Percentiles rank a stretch among this genome's conserved stretches.
phyloP scores from a whole-genome alignment of 2,888 invertebrate genomes.

The Amblyjoppa fuscipennis region DNA sequence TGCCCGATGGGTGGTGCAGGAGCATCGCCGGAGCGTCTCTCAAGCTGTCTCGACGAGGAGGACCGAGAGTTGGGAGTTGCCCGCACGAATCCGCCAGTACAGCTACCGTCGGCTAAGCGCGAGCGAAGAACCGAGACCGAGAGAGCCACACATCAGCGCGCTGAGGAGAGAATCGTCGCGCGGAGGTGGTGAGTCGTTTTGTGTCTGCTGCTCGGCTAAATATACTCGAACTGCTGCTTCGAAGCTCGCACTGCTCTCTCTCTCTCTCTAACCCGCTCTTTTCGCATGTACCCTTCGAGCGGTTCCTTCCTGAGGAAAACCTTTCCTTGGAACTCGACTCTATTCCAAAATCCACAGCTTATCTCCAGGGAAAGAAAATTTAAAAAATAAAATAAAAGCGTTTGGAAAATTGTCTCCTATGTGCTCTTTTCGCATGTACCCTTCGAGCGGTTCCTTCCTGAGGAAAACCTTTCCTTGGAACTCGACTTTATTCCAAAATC shows the following conservation, averaged over 20 bases:
- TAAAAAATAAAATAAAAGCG: too few relatives aligned
- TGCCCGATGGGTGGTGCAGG: slow-evolving; percentile 27
- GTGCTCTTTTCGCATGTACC: too few relatives aligned
- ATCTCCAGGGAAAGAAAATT: not conserved
- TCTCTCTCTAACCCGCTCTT: slow-evolving; percentile 1
- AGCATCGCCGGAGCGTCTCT: slow-evolving; percentile 46
- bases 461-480: not conserved
- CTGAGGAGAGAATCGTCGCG: slow-evolving; percentile 63
- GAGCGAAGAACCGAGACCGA: slow-evolving; percentile 6
- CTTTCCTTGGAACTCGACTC: slow-evolving; percentile 7
- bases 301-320: slow-evolving; percentile 5
- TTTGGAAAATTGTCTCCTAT: too few relatives aligned
- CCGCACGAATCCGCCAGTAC: not conserved
- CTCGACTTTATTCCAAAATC: not conserved
- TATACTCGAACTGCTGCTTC: slow-evolving; percentile 70
- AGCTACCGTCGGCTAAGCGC: not conserved
- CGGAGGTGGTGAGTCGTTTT: slow-evolving; percentile 82
- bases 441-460: slow-evolving; percentile 8
- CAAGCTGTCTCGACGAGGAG: slow-evolving; percentile 24
- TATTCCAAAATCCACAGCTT: too few relatives aligned
- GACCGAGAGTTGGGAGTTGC: slow-evolving; percentile 45
- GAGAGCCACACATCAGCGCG: slow-evolving; percentile 8
- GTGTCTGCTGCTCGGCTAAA: slow-evolving; percentile 82
- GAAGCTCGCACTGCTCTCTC: slow-evolving; percentile 41
- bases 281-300: slow-evolving; percentile 5